Evolutionary conservation across 1,140 invertebrate species (phyloP).

Genomic region (Ips typographus): DNA sequence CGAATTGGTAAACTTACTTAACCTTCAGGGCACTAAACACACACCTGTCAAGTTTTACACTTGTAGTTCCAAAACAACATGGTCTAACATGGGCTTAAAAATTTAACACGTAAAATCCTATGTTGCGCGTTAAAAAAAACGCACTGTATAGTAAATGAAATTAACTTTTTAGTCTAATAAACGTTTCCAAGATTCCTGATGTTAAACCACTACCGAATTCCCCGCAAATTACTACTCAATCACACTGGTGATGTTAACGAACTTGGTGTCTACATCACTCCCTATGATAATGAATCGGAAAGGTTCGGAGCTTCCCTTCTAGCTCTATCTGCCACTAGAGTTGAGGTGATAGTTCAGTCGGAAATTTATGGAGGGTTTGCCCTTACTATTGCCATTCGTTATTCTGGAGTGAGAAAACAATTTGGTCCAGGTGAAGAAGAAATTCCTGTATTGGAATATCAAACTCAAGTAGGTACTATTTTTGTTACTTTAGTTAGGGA

Average conservation of each 20-base stretch:
- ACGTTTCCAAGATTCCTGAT: conserved; percentile 67
- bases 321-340: conserved; percentile 79
- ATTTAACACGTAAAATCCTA: too few relatives aligned
- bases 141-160: too few relatives aligned
- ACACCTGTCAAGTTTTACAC: too few relatives aligned
- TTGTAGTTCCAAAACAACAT: too few relatives aligned
- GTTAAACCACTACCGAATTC: conserved; percentile 83
- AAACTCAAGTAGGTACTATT: conserved; percentile 66
- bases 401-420: conserved; percentile 86
- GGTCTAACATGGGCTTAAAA: too few relatives aligned
- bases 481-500: neutral
- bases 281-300: conserved; percentile 72
- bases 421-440: conserved; percentile 77
- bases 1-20: too few relatives aligned
- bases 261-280: conserved; percentile 79
- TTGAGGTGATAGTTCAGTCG: conserved; percentile 72
- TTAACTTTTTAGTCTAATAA: neutral
- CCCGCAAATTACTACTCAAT: conserved; percentile 81
- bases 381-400: conserved; percentile 83
- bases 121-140: too few relatives aligned
- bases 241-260: conserved; percentile 82
- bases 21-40: too few relatives aligned
- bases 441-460: conserved; percentile 87
- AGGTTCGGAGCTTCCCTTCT: conserved; percentile 80
- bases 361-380: conserved; percentile 69